phyloP scores from a whole-genome alignment of 2,888 invertebrate genomes.

The Phengaris arion region DNA sequence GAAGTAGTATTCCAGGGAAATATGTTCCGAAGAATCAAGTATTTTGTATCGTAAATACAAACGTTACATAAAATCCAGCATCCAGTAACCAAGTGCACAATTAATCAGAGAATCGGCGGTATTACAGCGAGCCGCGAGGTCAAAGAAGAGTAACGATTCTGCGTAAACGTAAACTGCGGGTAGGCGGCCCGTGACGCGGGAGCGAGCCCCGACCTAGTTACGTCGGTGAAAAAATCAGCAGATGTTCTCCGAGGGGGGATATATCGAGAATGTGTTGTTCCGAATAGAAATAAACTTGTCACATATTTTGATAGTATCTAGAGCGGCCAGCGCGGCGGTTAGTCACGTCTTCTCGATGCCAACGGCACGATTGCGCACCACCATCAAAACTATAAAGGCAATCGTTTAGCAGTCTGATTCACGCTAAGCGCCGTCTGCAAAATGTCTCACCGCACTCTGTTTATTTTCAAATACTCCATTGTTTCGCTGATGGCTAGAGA shows the following conservation, averaged over 20 bases:
- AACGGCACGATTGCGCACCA: conserved; percentile 65
- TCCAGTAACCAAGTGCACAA: conserved; percentile 18
- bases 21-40: neutral
- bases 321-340: conserved; percentile 70
- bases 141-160: conserved; percentile 60
- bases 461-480: conserved; percentile 52
- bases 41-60: neutral
- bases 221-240: conserved; percentile 76
- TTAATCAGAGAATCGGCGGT: conserved; percentile 27
- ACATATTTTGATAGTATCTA: conserved; percentile 80
- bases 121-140: conserved; percentile 45
- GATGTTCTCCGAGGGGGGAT: conserved; percentile 72
- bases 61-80: conserved; percentile 5
- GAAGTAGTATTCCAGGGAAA: no score
- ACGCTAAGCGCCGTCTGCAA: conserved; percentile 78
- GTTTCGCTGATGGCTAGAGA: conserved; percentile 36
- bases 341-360: conserved; percentile 76
- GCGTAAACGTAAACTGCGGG: conserved; percentile 68
- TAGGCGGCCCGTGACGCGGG: conserved; percentile 66
- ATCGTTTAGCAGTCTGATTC: conserved; percentile 73
- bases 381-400: conserved; percentile 73
- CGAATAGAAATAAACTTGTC: conserved; percentile 80
- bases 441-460: conserved; percentile 70
- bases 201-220: conserved; percentile 77
- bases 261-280: conserved; percentile 77